Percentiles rank a stretch among this genome's conserved stretches.
These are phyloP conservation scores for Halictus quadricinctus DNA, from an alignment of 2,888 invertebrate species.

Conservation along the genomic window DNA sequence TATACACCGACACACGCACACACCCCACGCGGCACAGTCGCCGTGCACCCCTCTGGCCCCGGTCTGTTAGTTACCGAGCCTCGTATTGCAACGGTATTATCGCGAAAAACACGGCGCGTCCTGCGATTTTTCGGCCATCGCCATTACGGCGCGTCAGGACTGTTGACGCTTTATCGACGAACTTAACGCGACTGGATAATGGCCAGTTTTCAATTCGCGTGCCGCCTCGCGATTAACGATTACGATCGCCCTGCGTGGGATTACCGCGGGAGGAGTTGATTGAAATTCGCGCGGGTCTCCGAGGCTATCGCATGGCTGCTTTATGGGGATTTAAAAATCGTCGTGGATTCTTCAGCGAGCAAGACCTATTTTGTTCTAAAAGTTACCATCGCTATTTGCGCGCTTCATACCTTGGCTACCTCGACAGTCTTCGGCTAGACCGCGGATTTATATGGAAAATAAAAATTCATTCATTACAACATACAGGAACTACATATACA, in stretches of 20 bases:
- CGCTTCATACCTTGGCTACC: too few species aligned
- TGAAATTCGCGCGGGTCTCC: neutral
- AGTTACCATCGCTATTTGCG: too few species aligned
- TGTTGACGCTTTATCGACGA: slow-evolving; percentile 43
- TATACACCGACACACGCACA: slow-evolving; percentile 8
- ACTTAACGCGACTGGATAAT: slow-evolving; percentile 40
- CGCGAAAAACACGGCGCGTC: slow-evolving; percentile 37
- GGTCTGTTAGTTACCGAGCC: slow-evolving; percentile 28
- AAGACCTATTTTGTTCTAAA: too few species aligned
- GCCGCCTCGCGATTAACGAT: slow-evolving; percentile 14
- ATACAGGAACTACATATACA: too few species aligned
- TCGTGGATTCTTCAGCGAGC: neutral
- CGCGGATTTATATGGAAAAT: too few species aligned
- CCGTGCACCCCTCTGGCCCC: neutral
- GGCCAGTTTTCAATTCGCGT: slow-evolving; percentile 41
- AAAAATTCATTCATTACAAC: too few species aligned
- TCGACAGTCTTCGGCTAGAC: too few species aligned
- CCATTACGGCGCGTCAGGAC: slow-evolving; percentile 25
- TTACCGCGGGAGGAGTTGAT: neutral
- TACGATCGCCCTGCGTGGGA: neutral
- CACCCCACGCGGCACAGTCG: neutral
- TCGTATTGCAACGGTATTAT: slow-evolving; percentile 50
- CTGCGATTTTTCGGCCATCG: slow-evolving; percentile 47
- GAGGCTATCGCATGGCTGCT: neutral
- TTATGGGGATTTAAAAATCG: neutral